A percentile compares a stretch with the other conserved stretches of the same genome.
Conservation (phyloP, 2,888 invertebrate genomes). For the Liopterus haemorrhoidalis region DNA sequence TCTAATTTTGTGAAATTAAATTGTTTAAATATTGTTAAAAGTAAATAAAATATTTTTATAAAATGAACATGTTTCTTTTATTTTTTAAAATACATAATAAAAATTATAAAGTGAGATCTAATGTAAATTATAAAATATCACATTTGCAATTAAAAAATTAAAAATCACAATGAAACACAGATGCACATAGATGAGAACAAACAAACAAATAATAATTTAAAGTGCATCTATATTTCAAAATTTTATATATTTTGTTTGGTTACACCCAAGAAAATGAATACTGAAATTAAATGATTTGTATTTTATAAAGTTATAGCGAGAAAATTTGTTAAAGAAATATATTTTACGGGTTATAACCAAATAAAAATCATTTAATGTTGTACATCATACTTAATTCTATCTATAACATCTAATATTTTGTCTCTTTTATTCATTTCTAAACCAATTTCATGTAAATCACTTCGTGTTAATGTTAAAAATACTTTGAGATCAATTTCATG, state of each 20-base stretch:
- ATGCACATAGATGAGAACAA: too few species aligned
- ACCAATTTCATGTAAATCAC: conserved; percentile 11
- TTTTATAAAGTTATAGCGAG: background rate
- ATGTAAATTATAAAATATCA: too few species aligned
- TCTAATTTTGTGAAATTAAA: too few species aligned
- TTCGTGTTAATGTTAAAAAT: conserved; percentile 13
- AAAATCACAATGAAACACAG: too few species aligned
- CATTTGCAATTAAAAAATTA: too few species aligned
- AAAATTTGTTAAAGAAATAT: background rate
- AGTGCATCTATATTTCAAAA: conserved; percentile 3
- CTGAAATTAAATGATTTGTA: background rate
- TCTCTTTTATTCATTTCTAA: conserved; percentile 15
- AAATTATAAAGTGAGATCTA: too few species aligned
- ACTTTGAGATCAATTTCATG: conserved; percentile 19
- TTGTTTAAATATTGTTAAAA: too few species aligned
- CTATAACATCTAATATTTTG: conserved; percentile 13
- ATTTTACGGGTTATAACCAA: background rate
- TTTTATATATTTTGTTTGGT: background rate
- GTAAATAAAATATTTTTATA: too few species aligned
- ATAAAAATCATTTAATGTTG: background rate
- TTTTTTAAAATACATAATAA: too few species aligned
- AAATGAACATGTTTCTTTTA: too few species aligned
- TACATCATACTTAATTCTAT: too few species aligned
- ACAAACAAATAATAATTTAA: too few species aligned
- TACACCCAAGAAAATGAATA: background rate